Evolutionary conservation across 2,113 vertebrate species (phyloP).

Genomic region (Manacus vitellinus): DNA sequence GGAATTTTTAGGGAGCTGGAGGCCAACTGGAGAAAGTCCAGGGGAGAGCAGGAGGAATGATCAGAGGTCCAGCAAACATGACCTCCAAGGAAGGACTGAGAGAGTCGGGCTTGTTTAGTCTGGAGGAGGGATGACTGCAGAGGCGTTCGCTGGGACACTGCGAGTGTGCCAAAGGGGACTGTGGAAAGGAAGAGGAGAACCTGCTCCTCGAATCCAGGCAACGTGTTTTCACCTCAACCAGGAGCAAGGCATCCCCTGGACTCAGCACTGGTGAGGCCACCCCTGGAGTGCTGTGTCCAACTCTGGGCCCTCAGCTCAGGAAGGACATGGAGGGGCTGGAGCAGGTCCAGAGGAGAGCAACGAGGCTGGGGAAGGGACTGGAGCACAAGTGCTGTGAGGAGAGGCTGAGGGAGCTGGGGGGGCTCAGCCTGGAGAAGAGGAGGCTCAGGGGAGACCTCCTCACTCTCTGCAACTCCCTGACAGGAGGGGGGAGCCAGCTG

Average conservation of each 20-base stretch:
- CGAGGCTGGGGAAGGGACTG: too few species aligned
- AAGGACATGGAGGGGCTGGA: too few species aligned
- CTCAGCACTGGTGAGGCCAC: too few species aligned
- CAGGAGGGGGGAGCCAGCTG: too few species aligned
- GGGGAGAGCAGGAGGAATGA: not conserved
- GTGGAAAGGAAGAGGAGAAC: not conserved
- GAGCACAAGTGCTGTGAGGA: too few species aligned
- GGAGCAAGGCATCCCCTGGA: not conserved
- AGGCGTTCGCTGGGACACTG: not conserved
- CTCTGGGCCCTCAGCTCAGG: too few species aligned
- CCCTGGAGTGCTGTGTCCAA: too few species aligned
- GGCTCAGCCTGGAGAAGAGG: too few species aligned
- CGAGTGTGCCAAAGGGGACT: not conserved
- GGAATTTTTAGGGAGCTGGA: not conserved
- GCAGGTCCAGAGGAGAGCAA: too few species aligned
- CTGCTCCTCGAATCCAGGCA: not conserved
- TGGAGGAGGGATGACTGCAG: not conserved
- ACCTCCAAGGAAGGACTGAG: not conserved
- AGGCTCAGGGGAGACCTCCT: too few species aligned
- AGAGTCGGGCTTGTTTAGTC: conserved; percentile 44
- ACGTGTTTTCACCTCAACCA: rapidly evolving
- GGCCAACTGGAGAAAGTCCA: conserved; percentile 36
- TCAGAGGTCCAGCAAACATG: not conserved
- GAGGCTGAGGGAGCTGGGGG: too few species aligned
- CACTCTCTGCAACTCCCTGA: too few species aligned